phyloP scores from a whole-genome alignment of 1,140 invertebrate species.

The Pseudomyrmex sp. region DNA sequence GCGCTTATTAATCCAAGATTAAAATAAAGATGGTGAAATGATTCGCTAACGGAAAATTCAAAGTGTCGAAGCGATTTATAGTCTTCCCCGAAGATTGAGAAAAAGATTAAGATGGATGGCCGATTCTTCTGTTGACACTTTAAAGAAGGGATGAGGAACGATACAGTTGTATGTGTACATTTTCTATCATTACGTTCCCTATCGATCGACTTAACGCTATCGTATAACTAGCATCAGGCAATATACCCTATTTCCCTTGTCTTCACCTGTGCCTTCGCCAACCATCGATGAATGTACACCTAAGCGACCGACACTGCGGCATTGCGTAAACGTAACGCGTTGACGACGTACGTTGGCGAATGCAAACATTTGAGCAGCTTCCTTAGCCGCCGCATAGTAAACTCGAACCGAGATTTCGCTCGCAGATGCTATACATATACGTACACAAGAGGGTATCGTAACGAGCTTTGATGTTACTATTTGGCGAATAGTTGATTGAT shows the following conservation, averaged over 20 bases:
- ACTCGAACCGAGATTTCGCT: constrained; percentile 47
- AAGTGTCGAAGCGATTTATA: neutral
- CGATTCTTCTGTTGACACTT: constrained; percentile 65
- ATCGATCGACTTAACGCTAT: constrained; percentile 43
- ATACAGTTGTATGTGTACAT: constrained; percentile 1
- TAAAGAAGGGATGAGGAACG: constrained; percentile 2
- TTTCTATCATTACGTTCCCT: constrained; percentile 59
- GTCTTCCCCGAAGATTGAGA: neutral
- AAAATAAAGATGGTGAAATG: constrained; percentile 4
- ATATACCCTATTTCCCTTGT: constrained; percentile 58
- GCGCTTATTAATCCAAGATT: constrained; percentile 16
- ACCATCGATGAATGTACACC: constrained; percentile 56
- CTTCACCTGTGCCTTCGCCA: constrained; percentile 58
- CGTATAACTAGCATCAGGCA: constrained; percentile 41
- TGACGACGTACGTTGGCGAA: constrained; percentile 43
- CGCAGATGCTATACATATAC: constrained; percentile 36
- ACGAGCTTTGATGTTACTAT: constrained; percentile 50
- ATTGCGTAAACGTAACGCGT: constrained; percentile 63
- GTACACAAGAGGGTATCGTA: constrained; percentile 35
- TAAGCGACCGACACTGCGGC: constrained; percentile 56
- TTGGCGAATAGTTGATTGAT: constrained; percentile 51
- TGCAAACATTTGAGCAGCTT: constrained; percentile 72
- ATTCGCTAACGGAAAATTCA: constrained; percentile 7
- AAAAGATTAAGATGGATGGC: constrained; percentile 46
- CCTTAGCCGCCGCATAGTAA: constrained; percentile 52